Evolutionary conservation across 2,113 vertebrate genomes (phyloP).

Genomic region (Miniopterus natalensis): DNA sequence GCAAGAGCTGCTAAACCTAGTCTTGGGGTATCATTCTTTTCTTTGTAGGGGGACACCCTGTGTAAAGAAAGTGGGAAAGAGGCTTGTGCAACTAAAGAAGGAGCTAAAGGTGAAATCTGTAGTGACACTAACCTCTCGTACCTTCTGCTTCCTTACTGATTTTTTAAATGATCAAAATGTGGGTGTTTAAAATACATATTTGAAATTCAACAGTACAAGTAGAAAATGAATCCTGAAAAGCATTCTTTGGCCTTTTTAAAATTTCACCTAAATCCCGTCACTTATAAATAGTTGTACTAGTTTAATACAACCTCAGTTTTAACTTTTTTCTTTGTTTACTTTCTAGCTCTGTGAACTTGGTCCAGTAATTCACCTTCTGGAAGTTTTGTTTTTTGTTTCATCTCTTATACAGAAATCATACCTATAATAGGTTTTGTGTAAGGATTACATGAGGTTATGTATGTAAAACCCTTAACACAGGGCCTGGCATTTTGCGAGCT

Average conservation of each 20-base stretch:
- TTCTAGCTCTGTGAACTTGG: neutral
- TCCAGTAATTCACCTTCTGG: neutral
- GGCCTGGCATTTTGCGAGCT: neutral
- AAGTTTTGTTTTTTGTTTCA: neutral
- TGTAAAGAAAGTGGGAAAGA: neutral
- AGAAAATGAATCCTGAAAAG: neutral
- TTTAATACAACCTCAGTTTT: neutral
- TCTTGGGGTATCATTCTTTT: neutral
- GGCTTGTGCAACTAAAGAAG: neutral
- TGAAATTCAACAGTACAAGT: constrained; percentile 28
- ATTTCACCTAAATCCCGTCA: neutral
- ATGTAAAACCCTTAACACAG: neutral
- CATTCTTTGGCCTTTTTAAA: neutral
- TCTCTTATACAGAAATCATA: neutral
- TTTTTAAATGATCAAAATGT: neutral
- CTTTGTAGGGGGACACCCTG: neutral
- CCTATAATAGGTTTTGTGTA: neutral
- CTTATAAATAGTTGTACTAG: neutral
- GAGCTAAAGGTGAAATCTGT: neutral
- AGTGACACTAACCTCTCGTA: neutral
- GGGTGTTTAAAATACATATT: neutral
- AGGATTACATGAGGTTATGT: neutral
- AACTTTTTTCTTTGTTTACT: neutral
- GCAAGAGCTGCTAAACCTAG: neutral
- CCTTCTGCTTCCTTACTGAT: neutral